A percentile compares a stretch with the other conserved stretches of the same genome.
phyloP scores from a whole-genome alignment of 2,797 vertebrate genomes.

The Hoplostethus mediterraneus region DNA sequence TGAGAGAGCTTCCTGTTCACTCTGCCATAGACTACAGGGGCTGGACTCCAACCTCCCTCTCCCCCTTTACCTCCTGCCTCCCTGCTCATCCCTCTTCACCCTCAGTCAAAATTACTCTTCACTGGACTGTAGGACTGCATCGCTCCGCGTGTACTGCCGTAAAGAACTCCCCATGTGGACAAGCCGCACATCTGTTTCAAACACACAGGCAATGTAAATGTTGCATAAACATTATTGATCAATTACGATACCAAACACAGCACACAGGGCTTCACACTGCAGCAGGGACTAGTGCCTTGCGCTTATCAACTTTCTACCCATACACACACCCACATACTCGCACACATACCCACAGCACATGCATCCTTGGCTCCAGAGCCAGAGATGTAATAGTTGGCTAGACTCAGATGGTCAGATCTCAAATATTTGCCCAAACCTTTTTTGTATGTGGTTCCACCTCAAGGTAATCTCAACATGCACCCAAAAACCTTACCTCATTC shows the following conservation, averaged over 20 bases:
- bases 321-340: constrained; percentile 50
- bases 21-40: constrained; percentile 88
- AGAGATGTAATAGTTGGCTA: constrained; percentile 58
- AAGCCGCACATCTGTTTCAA: constrained; percentile 37
- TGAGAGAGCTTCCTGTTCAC: constrained; percentile 85
- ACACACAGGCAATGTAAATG: constrained; percentile 37
- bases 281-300: constrained; percentile 71
- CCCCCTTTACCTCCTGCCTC: constrained; percentile 36
- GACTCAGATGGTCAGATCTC: constrained; percentile 41
- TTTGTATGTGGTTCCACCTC: constrained; percentile 52
- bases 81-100: constrained; percentile 44
- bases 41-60: constrained; percentile 82
- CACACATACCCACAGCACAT: constrained; percentile 22
- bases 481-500: constrained; percentile 77
- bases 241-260: constrained; percentile 58
- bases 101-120: constrained; percentile 62
- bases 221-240: constrained; percentile 51
- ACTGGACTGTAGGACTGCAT: constrained; percentile 77
- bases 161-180: constrained; percentile 50
- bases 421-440: constrained; percentile 48
- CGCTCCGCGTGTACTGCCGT: constrained; percentile 59
- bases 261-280: constrained; percentile 52
- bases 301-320: constrained; percentile 55
- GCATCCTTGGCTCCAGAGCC: constrained; percentile 40
- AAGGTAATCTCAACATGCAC: constrained; percentile 59